Evolutionary conservation across 2,888 invertebrate genomes (phyloP).

Genomic region (Odontomyia ornata): DNA sequence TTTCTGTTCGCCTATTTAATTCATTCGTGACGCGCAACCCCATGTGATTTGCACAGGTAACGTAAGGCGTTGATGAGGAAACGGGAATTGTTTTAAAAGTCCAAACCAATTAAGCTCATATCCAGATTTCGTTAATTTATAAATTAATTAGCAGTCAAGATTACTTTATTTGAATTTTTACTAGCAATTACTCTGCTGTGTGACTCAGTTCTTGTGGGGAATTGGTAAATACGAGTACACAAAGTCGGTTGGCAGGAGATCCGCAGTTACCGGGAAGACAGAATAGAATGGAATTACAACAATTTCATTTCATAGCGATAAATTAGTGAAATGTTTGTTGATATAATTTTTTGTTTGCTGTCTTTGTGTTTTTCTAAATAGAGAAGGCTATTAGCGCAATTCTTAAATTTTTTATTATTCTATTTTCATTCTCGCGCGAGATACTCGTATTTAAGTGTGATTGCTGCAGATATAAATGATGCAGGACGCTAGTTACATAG

Average conservation of each 20-base stretch:
- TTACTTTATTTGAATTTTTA: not conserved
- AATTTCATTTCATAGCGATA: slow-evolving; percentile 3
- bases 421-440: not conserved
- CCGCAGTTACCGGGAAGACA: not conserved
- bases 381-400: slow-evolving; percentile 15
- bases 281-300: not conserved
- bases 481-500: not conserved
- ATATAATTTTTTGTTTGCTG: slow-evolving; percentile 16
- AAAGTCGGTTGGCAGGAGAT: no score
- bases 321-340: slow-evolving; percentile 24
- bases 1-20: no score
- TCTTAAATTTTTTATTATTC: slow-evolving; percentile 14
- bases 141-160: slow-evolving; percentile 2
- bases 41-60: no score
- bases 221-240: no score
- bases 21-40: no score
- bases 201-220: not conserved
- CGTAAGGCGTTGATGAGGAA: no score
- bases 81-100: no score
- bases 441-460: not conserved
- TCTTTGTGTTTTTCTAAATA: not conserved
- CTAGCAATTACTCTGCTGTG: not conserved
- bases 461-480: not conserved
- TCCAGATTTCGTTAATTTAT: not conserved
- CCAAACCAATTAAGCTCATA: not conserved